Percentiles rank a stretch among this genome's conserved stretches.
phyloP scores from a whole-genome alignment of 1,140 invertebrate species.

The Solenopsis invicta region DNA sequence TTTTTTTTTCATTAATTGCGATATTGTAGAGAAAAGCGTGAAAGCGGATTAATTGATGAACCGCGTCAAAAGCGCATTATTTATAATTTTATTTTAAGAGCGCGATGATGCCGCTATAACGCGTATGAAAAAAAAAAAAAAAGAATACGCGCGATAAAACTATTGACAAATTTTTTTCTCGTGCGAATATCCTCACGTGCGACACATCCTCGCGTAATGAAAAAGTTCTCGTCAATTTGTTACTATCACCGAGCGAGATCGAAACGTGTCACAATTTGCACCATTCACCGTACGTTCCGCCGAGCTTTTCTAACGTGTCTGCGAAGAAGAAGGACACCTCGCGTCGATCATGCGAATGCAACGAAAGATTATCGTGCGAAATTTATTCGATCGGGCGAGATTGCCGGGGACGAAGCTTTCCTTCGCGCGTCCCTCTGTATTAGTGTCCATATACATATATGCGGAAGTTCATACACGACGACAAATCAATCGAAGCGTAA shows the following conservation, averaged over 20 bases:
- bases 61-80: neutral
- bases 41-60: slow-evolving; percentile 7
- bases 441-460: neutral
- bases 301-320: slow-evolving; percentile 23
- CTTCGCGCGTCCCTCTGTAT: neutral
- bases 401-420: neutral
- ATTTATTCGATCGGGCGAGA: slow-evolving; percentile 67
- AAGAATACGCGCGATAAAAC: neutral
- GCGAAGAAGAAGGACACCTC: slow-evolving; percentile 6
- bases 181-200: slow-evolving; percentile 11
- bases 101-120: neutral
- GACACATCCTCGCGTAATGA: slow-evolving; percentile 22
- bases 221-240: slow-evolving; percentile 42
- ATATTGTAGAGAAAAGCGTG: neutral
- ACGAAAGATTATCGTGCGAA: slow-evolving; percentile 69
- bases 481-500: slow-evolving; percentile 79
- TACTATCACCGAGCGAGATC: slow-evolving; percentile 34
- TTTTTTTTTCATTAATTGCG: slow-evolving; percentile 43
- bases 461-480: slow-evolving; percentile 40
- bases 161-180: slow-evolving; percentile 1
- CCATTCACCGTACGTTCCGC: slow-evolving; percentile 27
- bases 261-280: slow-evolving; percentile 47
- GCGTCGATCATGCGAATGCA: slow-evolving; percentile 40
- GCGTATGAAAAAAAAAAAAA: neutral
- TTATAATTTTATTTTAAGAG: slow-evolving; percentile 25